phyloP scores from a whole-genome alignment of 1,140 invertebrate species.

The Magallana ariakensis region DNA sequence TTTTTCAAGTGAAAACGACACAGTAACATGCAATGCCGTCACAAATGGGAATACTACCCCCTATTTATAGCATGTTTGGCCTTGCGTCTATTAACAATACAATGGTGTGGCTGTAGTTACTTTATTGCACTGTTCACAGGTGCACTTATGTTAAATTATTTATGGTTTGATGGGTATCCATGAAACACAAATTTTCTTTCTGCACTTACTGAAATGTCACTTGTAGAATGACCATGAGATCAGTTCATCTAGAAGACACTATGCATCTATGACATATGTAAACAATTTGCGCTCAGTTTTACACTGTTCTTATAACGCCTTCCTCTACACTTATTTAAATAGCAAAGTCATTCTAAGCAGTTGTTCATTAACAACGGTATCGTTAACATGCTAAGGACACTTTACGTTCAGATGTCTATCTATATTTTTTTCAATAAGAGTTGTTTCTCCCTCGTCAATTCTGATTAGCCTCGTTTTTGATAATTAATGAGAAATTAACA shows the following conservation, averaged over 20 bases:
- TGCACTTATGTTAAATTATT: constrained; percentile 4
- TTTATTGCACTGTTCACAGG: constrained; percentile 14
- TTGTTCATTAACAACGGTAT: background rate
- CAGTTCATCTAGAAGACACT: background rate
- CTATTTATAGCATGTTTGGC: background rate
- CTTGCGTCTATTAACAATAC: background rate
- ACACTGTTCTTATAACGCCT: too few relatives aligned
- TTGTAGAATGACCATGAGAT: background rate
- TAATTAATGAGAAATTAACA: constrained; percentile 16
- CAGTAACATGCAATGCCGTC: background rate
- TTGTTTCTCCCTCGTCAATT: background rate
- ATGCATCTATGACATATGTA: background rate
- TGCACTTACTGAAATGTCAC: background rate
- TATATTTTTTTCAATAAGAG: background rate
- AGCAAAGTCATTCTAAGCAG: constrained; percentile 1
- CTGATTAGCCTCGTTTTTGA: constrained; percentile 1
- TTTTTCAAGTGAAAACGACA: background rate
- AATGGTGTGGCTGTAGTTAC: background rate
- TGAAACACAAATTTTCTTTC: background rate
- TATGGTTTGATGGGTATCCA: background rate
- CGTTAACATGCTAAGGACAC: background rate
- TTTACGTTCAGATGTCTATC: background rate
- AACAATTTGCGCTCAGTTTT: too few relatives aligned
- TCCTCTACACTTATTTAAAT: background rate
- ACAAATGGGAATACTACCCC: background rate